phyloP scores from a whole-genome alignment of 2,797 vertebrate species.

The Columba guinea region DNA sequence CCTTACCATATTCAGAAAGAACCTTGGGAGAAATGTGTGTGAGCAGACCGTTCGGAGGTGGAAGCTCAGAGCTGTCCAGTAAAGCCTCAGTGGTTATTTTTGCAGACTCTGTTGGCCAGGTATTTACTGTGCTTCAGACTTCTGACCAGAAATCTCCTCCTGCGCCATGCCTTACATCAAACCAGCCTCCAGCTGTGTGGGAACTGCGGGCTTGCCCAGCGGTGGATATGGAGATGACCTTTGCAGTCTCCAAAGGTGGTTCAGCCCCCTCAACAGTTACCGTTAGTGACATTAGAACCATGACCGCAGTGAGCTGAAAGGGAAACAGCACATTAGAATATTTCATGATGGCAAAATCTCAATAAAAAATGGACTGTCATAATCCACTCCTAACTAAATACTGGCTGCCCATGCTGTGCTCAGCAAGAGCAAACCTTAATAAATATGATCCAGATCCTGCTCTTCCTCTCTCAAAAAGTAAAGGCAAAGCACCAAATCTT shows the following conservation, averaged over 20 bases:
- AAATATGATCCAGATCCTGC: conserved; percentile 26
- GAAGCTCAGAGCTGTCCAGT: neutral
- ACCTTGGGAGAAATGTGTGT: neutral
- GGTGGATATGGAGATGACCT: neutral
- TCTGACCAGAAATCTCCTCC: conserved; percentile 21
- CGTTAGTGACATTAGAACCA: neutral
- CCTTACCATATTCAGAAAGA: neutral
- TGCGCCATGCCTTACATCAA: neutral
- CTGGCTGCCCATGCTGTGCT: neutral
- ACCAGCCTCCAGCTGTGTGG: neutral
- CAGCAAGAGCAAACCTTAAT: neutral
- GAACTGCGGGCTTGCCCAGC: neutral
- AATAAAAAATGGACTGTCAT: conserved; percentile 4
- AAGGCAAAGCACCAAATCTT: neutral
- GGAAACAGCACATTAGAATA: neutral
- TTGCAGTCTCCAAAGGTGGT: neutral
- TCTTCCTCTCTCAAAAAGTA: neutral
- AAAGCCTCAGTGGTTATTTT: neutral
- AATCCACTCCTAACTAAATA: neutral
- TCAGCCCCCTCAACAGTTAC: neutral
- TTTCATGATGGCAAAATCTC: neutral
- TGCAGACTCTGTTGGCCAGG: neutral
- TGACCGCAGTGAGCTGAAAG: neutral
- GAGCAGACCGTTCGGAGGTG: neutral
- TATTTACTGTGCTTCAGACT: neutral